Evolutionary conservation across 2,888 invertebrate species (phyloP).

Genomic region (Sycophila texana): DNA sequence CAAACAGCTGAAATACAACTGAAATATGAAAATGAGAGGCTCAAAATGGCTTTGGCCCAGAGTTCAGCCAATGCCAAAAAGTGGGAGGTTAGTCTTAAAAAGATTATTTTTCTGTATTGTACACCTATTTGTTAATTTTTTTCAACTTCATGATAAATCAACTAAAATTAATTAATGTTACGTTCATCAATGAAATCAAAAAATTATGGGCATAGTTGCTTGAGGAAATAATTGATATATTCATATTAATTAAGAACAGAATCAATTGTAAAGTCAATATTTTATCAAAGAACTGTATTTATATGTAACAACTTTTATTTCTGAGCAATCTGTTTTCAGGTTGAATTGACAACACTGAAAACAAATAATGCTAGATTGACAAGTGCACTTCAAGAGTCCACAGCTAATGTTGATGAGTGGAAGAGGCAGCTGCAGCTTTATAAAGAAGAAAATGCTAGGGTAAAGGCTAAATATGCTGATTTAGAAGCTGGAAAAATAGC

Average conservation of each 20-base stretch:
- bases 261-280: no score
- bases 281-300: background rate
- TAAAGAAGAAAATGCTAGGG: conserved; percentile 91
- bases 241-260: no score
- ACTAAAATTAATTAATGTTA: conserved; percentile 12
- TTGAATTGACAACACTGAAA: conserved; percentile 95
- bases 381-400: conserved; percentile 95
- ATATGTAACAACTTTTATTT: background rate
- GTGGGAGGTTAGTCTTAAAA: conserved; percentile 83
- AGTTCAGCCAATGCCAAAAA: conserved; percentile 99
- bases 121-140: background rate
- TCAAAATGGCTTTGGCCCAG: conserved; percentile 95
- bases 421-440: conserved; percentile 95
- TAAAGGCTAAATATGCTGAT: conserved; percentile 85
- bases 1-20: conserved; percentile 87
- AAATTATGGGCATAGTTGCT: background rate
- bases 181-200: background rate
- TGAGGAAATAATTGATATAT: no score
- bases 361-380: conserved; percentile 97
- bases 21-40: conserved; percentile 97
- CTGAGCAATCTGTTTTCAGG: conserved; percentile 68
- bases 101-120: background rate
- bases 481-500: conserved; percentile 82
- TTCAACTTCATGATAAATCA: background rate
- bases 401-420: conserved; percentile 99